phyloP scores from a whole-genome alignment of 2,113 vertebrate genomes.

The Stigmatopora nigra region DNA sequence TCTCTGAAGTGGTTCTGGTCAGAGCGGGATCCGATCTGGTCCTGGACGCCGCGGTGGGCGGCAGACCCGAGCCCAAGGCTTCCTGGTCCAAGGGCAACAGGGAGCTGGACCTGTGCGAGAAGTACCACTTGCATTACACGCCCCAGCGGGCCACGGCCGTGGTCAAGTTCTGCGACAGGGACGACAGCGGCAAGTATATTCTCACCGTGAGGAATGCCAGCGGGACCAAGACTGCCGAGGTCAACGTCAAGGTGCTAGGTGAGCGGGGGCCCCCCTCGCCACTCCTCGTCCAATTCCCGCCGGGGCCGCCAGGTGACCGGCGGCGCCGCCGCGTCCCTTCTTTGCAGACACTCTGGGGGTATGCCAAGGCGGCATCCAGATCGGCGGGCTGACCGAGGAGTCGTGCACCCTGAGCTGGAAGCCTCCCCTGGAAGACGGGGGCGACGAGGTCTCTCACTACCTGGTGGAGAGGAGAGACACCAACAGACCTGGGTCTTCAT shows the following conservation, averaged over 20 bases:
- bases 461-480: constrained; percentile 90
- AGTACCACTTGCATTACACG: constrained; percentile 88
- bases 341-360: constrained; percentile 86
- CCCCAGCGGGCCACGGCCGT: constrained; percentile 84
- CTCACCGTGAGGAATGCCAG: constrained; percentile 91
- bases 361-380: constrained; percentile 76
- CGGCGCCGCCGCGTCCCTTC: background rate
- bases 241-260: constrained; percentile 96
- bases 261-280: constrained; percentile 48
- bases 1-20: constrained; percentile 82
- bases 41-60: constrained; percentile 90
- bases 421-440: constrained; percentile 85
- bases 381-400: constrained; percentile 88
- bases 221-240: constrained; percentile 88
- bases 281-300: background rate
- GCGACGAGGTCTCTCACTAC: constrained; percentile 82
- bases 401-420: constrained; percentile 91
- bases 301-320: background rate
- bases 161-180: constrained; percentile 96
- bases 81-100: constrained; percentile 90
- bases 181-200: constrained; percentile 88
- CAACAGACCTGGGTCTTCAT: constrained; percentile 93
- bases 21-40: constrained; percentile 94
- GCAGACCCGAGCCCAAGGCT: constrained; percentile 93
- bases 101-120: constrained; percentile 90